Evolutionary conservation across 2,888 invertebrate species (phyloP).

Genomic region (Heliconius charithonia): DNA sequence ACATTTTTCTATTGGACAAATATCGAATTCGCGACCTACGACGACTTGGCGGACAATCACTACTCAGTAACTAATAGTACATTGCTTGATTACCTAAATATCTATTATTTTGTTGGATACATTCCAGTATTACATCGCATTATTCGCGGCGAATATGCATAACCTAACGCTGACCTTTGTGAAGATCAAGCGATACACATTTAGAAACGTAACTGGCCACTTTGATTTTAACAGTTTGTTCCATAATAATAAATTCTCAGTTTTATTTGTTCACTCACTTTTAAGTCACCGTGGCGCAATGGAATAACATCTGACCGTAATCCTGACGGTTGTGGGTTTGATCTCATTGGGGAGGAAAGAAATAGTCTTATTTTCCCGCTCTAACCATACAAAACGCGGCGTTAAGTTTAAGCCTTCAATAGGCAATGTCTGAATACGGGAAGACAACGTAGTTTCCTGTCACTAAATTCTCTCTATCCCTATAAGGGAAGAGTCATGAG

Average conservation of each 20-base stretch:
- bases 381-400: too few relatives aligned
- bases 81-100: neutral
- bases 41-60: neutral
- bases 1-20: neutral
- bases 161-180: conserved; percentile 20
- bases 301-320: neutral
- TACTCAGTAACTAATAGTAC: neutral
- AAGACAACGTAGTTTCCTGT: too few relatives aligned
- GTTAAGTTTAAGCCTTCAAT: too few relatives aligned
- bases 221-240: neutral
- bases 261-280: conserved; percentile 8
- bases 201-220: conserved; percentile 1
- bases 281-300: neutral
- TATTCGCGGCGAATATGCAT: neutral
- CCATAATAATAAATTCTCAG: conserved; percentile 18
- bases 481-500: too few relatives aligned
- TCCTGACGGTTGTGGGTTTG: neutral
- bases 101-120: neutral
- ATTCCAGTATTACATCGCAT: neutral
- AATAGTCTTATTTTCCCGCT: neutral
- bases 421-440: too few relatives aligned
- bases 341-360: neutral
- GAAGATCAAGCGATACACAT: conserved; percentile 17
- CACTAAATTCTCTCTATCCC: too few relatives aligned
- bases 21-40: neutral